phyloP scores from a whole-genome alignment of 1,140 invertebrate genomes.

The Drosophila lowei region DNA sequence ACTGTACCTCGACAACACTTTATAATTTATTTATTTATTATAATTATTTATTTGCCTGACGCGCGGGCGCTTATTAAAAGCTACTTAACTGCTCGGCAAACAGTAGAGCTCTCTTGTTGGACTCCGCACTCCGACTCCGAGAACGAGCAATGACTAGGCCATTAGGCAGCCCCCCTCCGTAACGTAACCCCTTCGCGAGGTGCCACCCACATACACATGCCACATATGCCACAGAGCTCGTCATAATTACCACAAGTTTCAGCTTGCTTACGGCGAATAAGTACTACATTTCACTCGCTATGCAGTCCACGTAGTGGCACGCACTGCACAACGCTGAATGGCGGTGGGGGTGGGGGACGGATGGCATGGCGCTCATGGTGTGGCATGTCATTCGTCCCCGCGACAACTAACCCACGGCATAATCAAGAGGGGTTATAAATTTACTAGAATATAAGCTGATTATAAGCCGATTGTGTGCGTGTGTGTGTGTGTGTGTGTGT shows the following conservation, averaged over 20 bases:
- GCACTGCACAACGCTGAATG: constrained; percentile 21
- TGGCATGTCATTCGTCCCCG: constrained; percentile 61
- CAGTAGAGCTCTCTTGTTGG: no score
- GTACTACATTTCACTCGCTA: constrained; percentile 32
- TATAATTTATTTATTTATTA: constrained; percentile 74
- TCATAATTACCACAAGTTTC: constrained; percentile 55
- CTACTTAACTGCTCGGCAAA: constrained; percentile 55
- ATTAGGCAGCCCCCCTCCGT: constrained; percentile 19
- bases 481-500: no score
- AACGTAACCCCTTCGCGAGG: not conserved
- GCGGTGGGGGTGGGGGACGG: not conserved
- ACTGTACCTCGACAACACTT: constrained; percentile 39
- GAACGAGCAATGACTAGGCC: constrained; percentile 55
- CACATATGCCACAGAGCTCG: constrained; percentile 4
- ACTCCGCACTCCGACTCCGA: not conserved
- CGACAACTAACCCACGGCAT: constrained; percentile 44
- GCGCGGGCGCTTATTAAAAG: constrained; percentile 70
- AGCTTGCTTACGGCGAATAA: constrained; percentile 29
- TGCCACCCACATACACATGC: not conserved
- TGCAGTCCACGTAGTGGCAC: constrained; percentile 41
- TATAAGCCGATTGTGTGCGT: constrained; percentile 56
- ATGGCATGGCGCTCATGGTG: constrained; percentile 30
- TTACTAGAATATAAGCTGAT: constrained; percentile 69
- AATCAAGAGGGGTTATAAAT: constrained; percentile 70
- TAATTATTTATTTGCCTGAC: constrained; percentile 77